Conservation (phyloP, 2,797 vertebrate genomes). For the Uromys caudimaculatus region DNA sequence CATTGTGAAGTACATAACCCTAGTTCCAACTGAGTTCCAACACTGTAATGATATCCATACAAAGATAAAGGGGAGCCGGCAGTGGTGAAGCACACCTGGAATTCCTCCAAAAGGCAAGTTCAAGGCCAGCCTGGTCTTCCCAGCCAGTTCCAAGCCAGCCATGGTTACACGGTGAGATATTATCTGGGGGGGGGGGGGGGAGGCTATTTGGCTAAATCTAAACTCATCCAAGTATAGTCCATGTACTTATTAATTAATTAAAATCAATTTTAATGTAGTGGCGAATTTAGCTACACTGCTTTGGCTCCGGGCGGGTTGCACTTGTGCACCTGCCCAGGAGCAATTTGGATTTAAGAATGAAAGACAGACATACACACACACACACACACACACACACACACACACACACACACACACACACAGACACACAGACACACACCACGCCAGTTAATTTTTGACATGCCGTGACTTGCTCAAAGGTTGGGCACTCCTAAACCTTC, state of each 20-base stretch:
- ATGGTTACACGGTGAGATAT: not conserved
- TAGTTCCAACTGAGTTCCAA: not conserved
- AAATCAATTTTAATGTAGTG: not conserved
- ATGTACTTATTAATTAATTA: not conserved
- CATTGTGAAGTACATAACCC: not conserved
- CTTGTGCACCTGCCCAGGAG: rapidly evolving
- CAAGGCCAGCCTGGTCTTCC: not conserved
- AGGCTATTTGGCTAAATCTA: not conserved
- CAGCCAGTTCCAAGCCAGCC: not conserved
- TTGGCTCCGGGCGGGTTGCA: not conserved
- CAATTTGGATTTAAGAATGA: not conserved
- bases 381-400: too few species aligned
- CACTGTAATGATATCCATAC: not conserved
- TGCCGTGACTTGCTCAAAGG: too few species aligned
- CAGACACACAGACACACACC: too few species aligned
- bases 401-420: too few species aligned
- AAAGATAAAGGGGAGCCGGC: not conserved
- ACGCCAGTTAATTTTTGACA: too few species aligned
- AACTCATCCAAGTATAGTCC: not conserved
- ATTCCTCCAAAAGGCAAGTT: not conserved
- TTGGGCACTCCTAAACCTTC: too few species aligned
- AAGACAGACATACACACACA: too few species aligned
- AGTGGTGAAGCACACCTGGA: not conserved
- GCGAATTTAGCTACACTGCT: too few species aligned
- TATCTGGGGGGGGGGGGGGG: too few species aligned